These are phyloP conservation scores for Drosophila heteroneura DNA, from an alignment of 2,888 invertebrate species.

Conservation along the genomic window DNA sequence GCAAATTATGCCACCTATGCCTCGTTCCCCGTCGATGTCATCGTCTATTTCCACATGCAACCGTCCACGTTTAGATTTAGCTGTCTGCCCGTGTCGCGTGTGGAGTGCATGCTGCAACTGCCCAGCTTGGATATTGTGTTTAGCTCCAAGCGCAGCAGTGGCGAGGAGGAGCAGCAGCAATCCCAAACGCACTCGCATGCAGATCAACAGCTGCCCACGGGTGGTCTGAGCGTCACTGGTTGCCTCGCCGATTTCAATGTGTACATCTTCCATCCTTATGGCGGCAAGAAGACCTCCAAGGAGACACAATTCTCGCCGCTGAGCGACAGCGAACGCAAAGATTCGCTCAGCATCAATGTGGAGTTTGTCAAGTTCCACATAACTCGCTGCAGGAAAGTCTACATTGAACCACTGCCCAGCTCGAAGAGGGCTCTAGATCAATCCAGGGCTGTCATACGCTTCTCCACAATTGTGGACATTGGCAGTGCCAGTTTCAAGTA, in stretches of 20 bases:
- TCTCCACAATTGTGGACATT: conserved; percentile 97
- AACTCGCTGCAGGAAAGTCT: conserved; percentile 95
- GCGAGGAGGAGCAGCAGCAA: conserved; percentile 86
- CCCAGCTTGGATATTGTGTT: conserved; percentile 99
- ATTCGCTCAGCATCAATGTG: conserved; percentile 97
- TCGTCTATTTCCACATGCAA: conserved; percentile 99
- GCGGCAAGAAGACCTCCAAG: conserved; percentile 92
- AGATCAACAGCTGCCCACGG: conserved; percentile 82
- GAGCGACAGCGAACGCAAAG: conserved; percentile 95
- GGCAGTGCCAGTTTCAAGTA: conserved; percentile 99
- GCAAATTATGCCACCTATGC: conserved; percentile 94
- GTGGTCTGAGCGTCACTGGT: conserved; percentile 92
- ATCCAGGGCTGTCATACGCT: conserved; percentile 94
- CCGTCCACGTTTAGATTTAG: conserved; percentile 98
- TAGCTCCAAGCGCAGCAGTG: conserved; percentile 95
- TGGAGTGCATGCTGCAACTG: conserved; percentile 97
- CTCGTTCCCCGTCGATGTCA: conserved; percentile 99
- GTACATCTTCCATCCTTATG: conserved; percentile 99
- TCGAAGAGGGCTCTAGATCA: conserved; percentile 87
- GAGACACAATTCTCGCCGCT: conserved; percentile 95
- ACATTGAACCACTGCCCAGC: conserved; percentile 87
- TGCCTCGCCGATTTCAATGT: conserved; percentile 98
- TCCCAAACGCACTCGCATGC: conserved; percentile 45
- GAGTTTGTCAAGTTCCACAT: conserved; percentile 98
- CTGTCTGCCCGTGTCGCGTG: conserved; percentile 96